Evolutionary conservation across 2,888 invertebrate genomes (phyloP).

Genomic region (Cataglyphis rosenhaueri): DNA sequence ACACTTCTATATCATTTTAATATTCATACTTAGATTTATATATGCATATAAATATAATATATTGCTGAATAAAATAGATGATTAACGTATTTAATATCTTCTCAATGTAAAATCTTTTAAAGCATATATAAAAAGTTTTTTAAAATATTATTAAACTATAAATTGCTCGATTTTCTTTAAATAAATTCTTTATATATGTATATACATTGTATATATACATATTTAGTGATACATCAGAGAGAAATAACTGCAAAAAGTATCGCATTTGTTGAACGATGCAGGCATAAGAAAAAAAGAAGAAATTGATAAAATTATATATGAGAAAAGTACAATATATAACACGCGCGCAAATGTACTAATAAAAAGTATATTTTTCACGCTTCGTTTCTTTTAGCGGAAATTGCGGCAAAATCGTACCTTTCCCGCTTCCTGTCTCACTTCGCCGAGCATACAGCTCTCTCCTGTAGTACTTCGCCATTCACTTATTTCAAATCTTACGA

Average conservation of each 20-base stretch:
- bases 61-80: background rate
- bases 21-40: background rate
- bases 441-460: background rate
- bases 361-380: slow-evolving; percentile 62
- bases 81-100: background rate
- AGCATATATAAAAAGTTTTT: background rate
- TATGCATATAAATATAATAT: background rate
- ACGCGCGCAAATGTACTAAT: slow-evolving; percentile 51
- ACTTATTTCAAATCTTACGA: slow-evolving; percentile 41
- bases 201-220: too few relatives aligned
- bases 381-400: slow-evolving; percentile 39
- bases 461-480: slow-evolving; percentile 13
- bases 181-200: background rate
- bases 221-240: background rate
- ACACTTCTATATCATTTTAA: background rate
- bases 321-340: slow-evolving; percentile 27
- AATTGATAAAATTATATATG: slow-evolving; percentile 48
- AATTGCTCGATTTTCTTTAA: background rate
- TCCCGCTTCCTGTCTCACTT: slow-evolving; percentile 55
- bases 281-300: slow-evolving; percentile 12
- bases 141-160: background rate
- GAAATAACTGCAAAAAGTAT: slow-evolving; percentile 28
- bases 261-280: slow-evolving; percentile 12
- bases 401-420: slow-evolving; percentile 25
- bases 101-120: background rate